These are phyloP conservation scores for Abscondita cerata DNA, from an alignment of 2,888 invertebrate genomes.

Conservation along the genomic window DNA sequence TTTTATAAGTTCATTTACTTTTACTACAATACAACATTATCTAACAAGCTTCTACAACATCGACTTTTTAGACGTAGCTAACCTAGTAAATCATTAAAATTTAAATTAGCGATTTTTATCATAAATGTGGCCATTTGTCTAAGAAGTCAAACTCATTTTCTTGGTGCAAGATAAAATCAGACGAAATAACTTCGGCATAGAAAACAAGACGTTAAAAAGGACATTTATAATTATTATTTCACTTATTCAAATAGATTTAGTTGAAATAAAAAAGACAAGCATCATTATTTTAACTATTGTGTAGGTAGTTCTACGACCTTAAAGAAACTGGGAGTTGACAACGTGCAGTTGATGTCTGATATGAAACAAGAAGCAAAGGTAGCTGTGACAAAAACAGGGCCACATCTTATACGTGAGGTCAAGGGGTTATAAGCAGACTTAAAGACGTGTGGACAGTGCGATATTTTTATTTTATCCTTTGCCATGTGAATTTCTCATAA, in stretches of 20 bases:
- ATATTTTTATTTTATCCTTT: slow-evolving; percentile 8
- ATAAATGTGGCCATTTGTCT: slow-evolving; percentile 53
- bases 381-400: slow-evolving; percentile 24
- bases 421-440: slow-evolving; percentile 19
- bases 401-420: slow-evolving; percentile 30
- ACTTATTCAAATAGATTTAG: slow-evolving; percentile 21
- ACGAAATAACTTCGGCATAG: slow-evolving; percentile 27
- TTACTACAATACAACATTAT: too few relatives aligned
- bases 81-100: slow-evolving; percentile 46
- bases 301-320: slow-evolving; percentile 27
- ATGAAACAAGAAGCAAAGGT: slow-evolving; percentile 21
- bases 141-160: slow-evolving; percentile 52
- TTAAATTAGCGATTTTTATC: slow-evolving; percentile 55
- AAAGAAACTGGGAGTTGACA: slow-evolving; percentile 19
- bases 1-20: too few relatives aligned
- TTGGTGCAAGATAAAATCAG: slow-evolving; percentile 47
- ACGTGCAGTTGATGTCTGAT: slow-evolving; percentile 24
- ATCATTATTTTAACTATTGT: slow-evolving; percentile 21
- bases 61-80: not conserved
- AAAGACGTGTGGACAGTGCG: slow-evolving; percentile 10
- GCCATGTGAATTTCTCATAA: slow-evolving; percentile 2
- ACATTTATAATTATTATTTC: slow-evolving; percentile 27
- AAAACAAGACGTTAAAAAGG: slow-evolving; percentile 38
- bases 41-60: not conserved
- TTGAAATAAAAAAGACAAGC: slow-evolving; percentile 9